These are phyloP conservation scores for Solenopsis fugax DNA, from an alignment of 1,140 invertebrate genomes.

Conservation along the genomic window DNA sequence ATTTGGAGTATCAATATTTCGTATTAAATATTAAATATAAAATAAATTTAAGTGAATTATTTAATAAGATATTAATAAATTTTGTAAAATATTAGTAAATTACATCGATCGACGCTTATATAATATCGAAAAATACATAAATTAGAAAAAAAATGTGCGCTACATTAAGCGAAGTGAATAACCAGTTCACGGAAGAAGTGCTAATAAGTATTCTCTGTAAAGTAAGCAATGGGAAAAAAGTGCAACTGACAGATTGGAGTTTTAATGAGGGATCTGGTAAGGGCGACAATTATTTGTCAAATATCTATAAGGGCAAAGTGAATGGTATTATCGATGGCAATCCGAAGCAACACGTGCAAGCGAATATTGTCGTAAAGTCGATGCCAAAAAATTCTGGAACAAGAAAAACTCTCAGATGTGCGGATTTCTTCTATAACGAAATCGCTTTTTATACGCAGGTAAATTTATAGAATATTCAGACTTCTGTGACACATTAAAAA, in stretches of 20 bases:
- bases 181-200: conserved; percentile 84
- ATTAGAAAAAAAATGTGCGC: conserved; percentile 61
- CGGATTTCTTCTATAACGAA: conserved; percentile 90
- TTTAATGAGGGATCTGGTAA: conserved; percentile 85
- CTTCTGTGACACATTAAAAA: no score
- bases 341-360: conserved; percentile 66
- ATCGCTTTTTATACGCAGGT: conserved; percentile 89
- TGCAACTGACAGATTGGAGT: conserved; percentile 85
- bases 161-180: conserved; percentile 73
- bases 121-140: conserved; percentile 62
- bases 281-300: conserved; percentile 90
- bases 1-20: not conserved
- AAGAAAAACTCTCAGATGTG: conserved; percentile 88
- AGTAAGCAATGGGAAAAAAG: conserved; percentile 80
- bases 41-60: no score
- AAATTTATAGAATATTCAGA: conserved; percentile 40
- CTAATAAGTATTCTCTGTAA: conserved; percentile 84
- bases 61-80: not conserved
- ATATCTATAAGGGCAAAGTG: conserved; percentile 88
- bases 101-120: not conserved
- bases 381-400: conserved; percentile 89
- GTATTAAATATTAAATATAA: not conserved
- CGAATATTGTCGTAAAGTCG: conserved; percentile 88
- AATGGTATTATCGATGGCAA: conserved; percentile 80
- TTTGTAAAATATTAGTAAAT: not conserved